A percentile compares a stretch with the other conserved stretches of the same genome.
These are phyloP conservation scores for Eriocheir sinensis DNA, from an alignment of 1,140 invertebrate genomes.

Conservation along the genomic window DNA sequence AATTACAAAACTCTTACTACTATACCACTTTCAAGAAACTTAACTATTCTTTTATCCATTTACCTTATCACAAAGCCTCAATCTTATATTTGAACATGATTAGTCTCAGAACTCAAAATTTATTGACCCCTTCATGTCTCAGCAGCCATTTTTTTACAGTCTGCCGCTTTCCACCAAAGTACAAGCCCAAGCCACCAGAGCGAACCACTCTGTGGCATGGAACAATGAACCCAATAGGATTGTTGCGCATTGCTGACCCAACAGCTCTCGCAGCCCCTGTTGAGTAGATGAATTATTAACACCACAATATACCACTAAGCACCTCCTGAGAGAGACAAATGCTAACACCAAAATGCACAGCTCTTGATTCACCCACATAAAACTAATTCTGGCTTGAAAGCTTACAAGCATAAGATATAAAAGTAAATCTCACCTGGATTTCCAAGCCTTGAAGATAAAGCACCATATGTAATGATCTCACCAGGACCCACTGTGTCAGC, in stretches of 20 bases:
- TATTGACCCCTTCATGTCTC: conserved; percentile 64
- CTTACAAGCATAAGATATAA: background rate
- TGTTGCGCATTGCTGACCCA: conserved; percentile 72
- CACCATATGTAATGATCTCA: conserved; percentile 67
- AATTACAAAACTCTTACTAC: no score
- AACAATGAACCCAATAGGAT: conserved; percentile 61
- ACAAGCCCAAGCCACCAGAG: conserved; percentile 58
- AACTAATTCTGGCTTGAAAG: no score
- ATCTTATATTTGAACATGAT: no score
- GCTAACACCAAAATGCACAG: no score
- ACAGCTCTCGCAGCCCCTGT: conserved; percentile 71
- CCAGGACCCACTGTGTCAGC: conserved; percentile 71
- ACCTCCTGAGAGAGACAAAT: no score
- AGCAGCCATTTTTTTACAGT: conserved; percentile 60
- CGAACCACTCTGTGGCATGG: conserved; percentile 70
- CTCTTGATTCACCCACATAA: no score
- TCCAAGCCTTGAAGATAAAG: conserved; percentile 45
- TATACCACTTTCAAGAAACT: no score
- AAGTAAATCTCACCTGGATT: conserved; percentile 65
- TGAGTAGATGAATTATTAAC: no score
- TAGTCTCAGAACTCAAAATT: no score
- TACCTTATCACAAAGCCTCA: background rate
- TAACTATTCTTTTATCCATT: background rate
- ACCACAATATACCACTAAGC: no score
- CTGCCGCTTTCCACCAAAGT: conserved; percentile 61